Percentiles rank a stretch among this genome's conserved stretches.
Evolutionary conservation across 2,113 vertebrate genomes (phyloP).

Genomic region (Pachyramphus minor): DNA sequence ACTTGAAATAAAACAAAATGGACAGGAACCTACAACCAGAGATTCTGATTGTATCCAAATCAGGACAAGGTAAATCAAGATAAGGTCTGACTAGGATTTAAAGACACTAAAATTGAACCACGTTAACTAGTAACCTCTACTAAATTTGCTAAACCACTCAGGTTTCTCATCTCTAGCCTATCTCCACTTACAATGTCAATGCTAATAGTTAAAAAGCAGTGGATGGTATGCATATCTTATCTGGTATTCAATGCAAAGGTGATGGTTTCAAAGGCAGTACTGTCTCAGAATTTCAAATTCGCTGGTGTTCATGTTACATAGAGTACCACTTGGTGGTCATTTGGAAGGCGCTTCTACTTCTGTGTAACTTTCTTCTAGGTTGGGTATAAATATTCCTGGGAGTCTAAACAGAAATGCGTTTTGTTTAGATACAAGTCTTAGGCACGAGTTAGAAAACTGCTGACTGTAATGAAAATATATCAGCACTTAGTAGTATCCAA

Average conservation of each 20-base stretch:
- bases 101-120: conserved; percentile 7
- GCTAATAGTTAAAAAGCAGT: conserved; percentile 10
- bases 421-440: conserved; percentile 77
- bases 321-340: conserved; percentile 72
- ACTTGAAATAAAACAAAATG: not conserved
- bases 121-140: not conserved
- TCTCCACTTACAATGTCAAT: not conserved
- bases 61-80: not conserved
- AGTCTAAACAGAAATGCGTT: conserved; percentile 79
- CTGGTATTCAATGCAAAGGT: conserved; percentile 64
- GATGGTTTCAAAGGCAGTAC: conserved; percentile 69
- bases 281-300: conserved; percentile 71
- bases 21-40: not conserved
- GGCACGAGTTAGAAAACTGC: conserved; percentile 79
- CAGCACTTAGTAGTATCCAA: conserved; percentile 74
- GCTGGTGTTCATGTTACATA: conserved; percentile 80
- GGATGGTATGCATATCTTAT: conserved; percentile 6
- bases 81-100: conserved; percentile 3
- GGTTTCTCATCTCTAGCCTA: conserved; percentile 11
- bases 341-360: conserved; percentile 80
- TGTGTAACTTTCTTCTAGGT: conserved; percentile 66
- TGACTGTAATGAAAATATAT: conserved; percentile 80
- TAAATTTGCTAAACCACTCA: not conserved
- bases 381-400: conserved; percentile 77
- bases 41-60: not conserved